Evolutionary conservation across 2,888 invertebrate species (phyloP), one percentile per base, ranked within the genome.

Genomic region (Ischnus inquisitorius): DNA sequence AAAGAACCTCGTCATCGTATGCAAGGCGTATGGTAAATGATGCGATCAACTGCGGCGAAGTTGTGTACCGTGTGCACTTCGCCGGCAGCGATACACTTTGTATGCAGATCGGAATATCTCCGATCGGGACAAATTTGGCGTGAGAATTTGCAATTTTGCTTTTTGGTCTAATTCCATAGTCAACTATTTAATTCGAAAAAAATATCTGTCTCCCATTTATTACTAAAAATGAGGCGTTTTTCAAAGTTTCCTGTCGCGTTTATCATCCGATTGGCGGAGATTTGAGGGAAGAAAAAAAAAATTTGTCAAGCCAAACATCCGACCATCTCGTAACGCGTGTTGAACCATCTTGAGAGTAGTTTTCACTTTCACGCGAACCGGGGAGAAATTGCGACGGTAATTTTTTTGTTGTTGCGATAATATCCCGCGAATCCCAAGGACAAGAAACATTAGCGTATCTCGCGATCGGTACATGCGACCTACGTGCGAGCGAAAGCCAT

Each of bases 391-490:
- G 68, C 64, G 46, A 71, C 46, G 75, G 41, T 64, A 41, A 25
- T 22, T 51, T 25, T 72, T 77, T 62, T 71, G 4, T 64, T 57
- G n/a, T 46, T 25, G 16, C 34, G 41, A 83, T 83, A 51, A 60
- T 72, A 69, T 72, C 72, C 72, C 69, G 74, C 4, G 25, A 78
- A 69, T 76, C 43, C 62, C 76, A 85, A 85, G 80, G 82, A 85
- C 82, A 86, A 84, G 71, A 54, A 79, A 85, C 83, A 75, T 85
- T 75, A 84, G 67, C 28, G 71, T 57, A 72, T 8, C 19, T 3
- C 48, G 62, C 62, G 41, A 28, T 46, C 39, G 54, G 28, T 51
- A 62, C 69, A 64, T 16, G 51, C 41, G 62, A 34, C 64, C 1
- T 60, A n/a, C 46, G 75, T 41, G 43, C 48, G 54, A 22, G 65